Conservation (phyloP, 2,113 vertebrate species). For the Oxygymnocypris stewartii region DNA sequence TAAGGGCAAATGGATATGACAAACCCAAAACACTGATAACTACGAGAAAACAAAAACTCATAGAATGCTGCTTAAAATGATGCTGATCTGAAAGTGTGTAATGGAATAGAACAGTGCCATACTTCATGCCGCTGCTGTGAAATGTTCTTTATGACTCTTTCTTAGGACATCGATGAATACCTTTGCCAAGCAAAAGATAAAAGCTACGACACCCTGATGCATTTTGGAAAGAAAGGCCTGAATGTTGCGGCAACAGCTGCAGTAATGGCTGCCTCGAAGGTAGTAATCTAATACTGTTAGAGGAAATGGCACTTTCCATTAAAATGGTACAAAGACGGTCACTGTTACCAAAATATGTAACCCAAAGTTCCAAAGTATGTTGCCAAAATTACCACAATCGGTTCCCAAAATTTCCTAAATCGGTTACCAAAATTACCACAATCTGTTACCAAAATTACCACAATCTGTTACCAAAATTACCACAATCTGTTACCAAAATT, state of each 20-base stretch:
- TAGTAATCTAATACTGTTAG: constrained; percentile 64
- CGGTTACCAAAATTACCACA: too few relatives aligned
- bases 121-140: background rate
- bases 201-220: constrained; percentile 95
- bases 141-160: constrained; percentile 33
- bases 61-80: background rate
- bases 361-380: too few relatives aligned
- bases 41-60: background rate
- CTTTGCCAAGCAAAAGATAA: constrained; percentile 96
- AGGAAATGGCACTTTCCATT: constrained; percentile 35
- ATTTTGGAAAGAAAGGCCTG: constrained; percentile 93
- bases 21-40: constrained; percentile 11
- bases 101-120: background rate
- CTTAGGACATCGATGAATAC: constrained; percentile 96
- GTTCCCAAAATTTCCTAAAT: too few relatives aligned
- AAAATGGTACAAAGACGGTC: background rate
- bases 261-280: constrained; percentile 96
- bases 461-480: background rate
- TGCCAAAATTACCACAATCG: too few relatives aligned
- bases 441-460: background rate
- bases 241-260: constrained; percentile 96
- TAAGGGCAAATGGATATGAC: constrained; percentile 17
- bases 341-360: too few relatives aligned
- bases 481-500: too few relatives aligned
- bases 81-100: background rate